Evolutionary conservation across 2,113 vertebrate genomes (phyloP), one percentile per base, ranked within the genome.

Genomic region (Sporophila hypoxantha): DNA sequence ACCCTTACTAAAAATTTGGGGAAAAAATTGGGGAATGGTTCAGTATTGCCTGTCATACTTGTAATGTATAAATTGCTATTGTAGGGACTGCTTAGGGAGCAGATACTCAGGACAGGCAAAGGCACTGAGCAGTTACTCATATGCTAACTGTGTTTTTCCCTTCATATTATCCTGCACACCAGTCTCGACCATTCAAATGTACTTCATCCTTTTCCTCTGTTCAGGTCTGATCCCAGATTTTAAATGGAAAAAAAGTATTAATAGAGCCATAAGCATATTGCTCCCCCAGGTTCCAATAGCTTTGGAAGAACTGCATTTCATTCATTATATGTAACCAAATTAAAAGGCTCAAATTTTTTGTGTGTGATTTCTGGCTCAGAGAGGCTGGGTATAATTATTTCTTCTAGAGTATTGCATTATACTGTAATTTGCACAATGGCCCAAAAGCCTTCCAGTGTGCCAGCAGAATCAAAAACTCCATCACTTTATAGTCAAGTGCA

Each of bases 301-400:
- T 88, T 85, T 22, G 29, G 85, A 92, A 88, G 74, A 86, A 44
- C 15, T 52, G 69, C 13, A 1, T 85, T 89, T 89, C 47, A 52
- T 65, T 42, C 49, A 69, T 75, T 83, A 83, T 65, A 81, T 0
- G 66, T 73, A 76, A 76, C 82, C 59, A 91, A 89, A 89, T 89
- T 92, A 94, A 95, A 92, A 91, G 68, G 66, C 62, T 46, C n/a
- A 81, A 65, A 23, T 44, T 81, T 93, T 76, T 46, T 80, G 47
- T 75, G 49, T 71, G 82, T 4, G 1, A 78, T 83, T 91, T 64
- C 76, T 92, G 87, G 73, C 85, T 85, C 78, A 82, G 37, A 71
- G 79, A 37, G 46, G 22, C 74, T 81, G 70, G 16, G 16, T 86
- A 36, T 93, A 90, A 93, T 94, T 93, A 91, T 83, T 91, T 93